A percentile compares a stretch with the other conserved stretches of the same genome.
These are phyloP conservation scores for Amphibalanus amphitrite DNA, from an alignment of 1,140 invertebrate genomes.

Conservation along the genomic window DNA sequence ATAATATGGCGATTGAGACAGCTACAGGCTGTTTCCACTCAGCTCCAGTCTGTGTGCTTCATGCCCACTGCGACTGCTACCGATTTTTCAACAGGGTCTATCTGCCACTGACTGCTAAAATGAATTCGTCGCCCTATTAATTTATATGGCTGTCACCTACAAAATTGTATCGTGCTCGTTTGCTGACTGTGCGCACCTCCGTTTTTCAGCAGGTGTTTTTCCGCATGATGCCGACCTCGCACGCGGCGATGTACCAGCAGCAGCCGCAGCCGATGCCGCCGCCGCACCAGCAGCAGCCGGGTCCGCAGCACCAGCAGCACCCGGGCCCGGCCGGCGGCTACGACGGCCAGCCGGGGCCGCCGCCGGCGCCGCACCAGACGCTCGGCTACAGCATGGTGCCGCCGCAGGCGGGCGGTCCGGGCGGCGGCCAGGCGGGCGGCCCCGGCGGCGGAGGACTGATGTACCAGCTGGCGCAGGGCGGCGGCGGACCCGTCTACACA, in stretches of 20 bases:
- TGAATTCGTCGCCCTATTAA: no score
- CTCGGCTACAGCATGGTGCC: background rate
- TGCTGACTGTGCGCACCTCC: no score
- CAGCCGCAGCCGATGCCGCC: background rate
- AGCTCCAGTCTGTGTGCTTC: no score
- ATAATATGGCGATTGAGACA: no score
- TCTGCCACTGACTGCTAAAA: no score
- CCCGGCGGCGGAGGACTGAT: background rate
- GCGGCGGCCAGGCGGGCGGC: background rate
- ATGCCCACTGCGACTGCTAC: no score
- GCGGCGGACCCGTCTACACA: background rate
- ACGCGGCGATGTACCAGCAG: background rate
- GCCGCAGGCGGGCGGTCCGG: background rate
- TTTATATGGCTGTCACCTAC: no score
- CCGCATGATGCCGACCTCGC: background rate
- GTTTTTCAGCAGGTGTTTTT: background rate
- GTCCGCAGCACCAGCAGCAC: background rate
- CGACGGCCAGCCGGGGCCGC: background rate
- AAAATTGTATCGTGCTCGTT: background rate
- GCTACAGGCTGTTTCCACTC: no score
- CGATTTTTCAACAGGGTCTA: no score
- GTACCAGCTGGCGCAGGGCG: background rate
- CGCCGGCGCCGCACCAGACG: background rate
- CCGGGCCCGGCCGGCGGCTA: background rate
- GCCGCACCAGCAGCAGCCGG: background rate